Conservation (phyloP, 2,888 invertebrate genomes). For the Campoplex capitator region DNA sequence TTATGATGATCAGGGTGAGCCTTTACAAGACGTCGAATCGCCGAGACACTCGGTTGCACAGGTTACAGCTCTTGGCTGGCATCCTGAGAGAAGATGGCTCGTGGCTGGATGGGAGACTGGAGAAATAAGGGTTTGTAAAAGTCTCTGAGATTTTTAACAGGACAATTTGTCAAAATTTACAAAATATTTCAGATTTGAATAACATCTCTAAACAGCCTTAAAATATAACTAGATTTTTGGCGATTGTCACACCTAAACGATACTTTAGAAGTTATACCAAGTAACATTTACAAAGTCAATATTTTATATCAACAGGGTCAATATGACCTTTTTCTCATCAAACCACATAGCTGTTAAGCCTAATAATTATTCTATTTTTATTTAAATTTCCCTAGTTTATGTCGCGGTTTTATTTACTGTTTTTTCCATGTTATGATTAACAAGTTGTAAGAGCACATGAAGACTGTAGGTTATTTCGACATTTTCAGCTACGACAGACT, state of each 20-base stretch:
- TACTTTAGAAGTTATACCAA: no score
- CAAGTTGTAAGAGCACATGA: not conserved
- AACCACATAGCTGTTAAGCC: no score
- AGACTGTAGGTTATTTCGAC: not conserved
- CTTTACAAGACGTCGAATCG: constrained; percentile 91
- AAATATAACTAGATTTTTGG: no score
- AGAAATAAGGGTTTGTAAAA: constrained; percentile 89
- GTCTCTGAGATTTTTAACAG: not conserved
- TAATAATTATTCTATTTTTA: no score
- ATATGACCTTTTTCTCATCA: no score
- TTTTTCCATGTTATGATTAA: not conserved
- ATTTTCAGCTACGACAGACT: no score
- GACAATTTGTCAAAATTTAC: not conserved
- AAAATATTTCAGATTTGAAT: not conserved
- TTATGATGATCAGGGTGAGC: constrained; percentile 94
- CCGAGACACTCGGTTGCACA: constrained; percentile 91
- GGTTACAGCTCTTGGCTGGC: constrained; percentile 94
- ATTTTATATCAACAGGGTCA: no score
- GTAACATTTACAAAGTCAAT: no score
- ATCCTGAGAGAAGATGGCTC: constrained; percentile 92
- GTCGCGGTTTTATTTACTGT: not conserved
- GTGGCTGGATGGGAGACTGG: constrained; percentile 97
- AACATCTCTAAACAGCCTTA: no score
- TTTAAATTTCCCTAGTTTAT: not conserved
- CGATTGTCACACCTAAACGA: no score